A percentile compares a stretch with the other conserved stretches of the same genome.
phyloP scores from a whole-genome alignment of 2,888 invertebrate genomes.

The Lepidonotus clava region DNA sequence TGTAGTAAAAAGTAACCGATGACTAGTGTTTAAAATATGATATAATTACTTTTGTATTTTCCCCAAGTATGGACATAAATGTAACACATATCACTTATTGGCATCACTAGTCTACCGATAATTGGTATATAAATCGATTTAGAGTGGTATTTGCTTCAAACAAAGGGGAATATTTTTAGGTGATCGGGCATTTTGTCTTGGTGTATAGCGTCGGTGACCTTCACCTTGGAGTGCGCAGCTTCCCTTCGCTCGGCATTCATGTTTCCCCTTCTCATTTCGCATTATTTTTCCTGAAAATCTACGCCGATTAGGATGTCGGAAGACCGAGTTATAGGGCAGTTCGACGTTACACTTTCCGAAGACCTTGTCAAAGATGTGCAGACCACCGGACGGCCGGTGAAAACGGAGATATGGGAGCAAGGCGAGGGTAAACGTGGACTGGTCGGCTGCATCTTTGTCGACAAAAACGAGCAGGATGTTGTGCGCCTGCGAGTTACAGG shows the following conservation, averaged over 20 bases:
- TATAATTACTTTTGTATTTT: too few relatives aligned
- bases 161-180: too few relatives aligned
- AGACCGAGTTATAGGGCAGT: conserved; percentile 50
- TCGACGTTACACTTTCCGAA: conserved; percentile 53
- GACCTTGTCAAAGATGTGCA: conserved; percentile 51
- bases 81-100: too few relatives aligned
- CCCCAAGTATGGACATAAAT: too few relatives aligned
- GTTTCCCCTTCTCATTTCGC: conserved; percentile 1
- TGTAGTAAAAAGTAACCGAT: background rate
- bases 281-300: conserved; percentile 23
- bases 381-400: conserved; percentile 28
- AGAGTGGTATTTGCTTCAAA: too few relatives aligned
- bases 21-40: background rate
- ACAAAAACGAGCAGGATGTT: conserved; percentile 50
- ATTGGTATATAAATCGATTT: too few relatives aligned
- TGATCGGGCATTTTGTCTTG: background rate
- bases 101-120: too few relatives aligned
- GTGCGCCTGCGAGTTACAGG: conserved; percentile 49
- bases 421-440: conserved; percentile 53
- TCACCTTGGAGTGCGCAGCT: conserved; percentile 54
- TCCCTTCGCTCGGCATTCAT: conserved; percentile 44
- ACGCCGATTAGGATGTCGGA: conserved; percentile 47
- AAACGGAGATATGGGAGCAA: conserved; percentile 54
- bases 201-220: conserved; percentile 51
- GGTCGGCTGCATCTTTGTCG: conserved; percentile 55